phyloP scores from a whole-genome alignment of 1,140 invertebrate genomes.

The Neodiprion pinetum region DNA sequence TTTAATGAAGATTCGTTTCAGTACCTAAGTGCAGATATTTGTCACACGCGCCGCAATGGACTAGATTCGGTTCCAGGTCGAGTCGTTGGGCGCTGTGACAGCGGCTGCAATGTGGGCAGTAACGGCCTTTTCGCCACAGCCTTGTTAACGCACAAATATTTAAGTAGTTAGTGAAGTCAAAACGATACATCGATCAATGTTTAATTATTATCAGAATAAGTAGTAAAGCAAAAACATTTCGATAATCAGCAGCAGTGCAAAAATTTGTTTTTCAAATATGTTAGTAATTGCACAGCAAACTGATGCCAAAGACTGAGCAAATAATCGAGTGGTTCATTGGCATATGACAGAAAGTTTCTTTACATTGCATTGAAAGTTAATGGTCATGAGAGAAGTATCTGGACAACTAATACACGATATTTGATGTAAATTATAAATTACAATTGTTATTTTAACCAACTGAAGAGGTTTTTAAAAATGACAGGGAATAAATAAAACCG shows the following conservation, averaged over 20 bases:
- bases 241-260: background rate
- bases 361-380: too few relatives aligned
- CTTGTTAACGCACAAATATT: slow-evolving; percentile 61
- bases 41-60: slow-evolving; percentile 64
- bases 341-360: too few relatives aligned
- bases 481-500: too few relatives aligned
- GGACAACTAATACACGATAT: too few relatives aligned
- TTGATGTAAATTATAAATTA: too few relatives aligned
- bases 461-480: too few relatives aligned
- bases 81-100: slow-evolving; percentile 60
- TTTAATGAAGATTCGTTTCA: slow-evolving; percentile 45
- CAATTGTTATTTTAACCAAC: too few relatives aligned
- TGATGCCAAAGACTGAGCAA: background rate
- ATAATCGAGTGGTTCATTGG: background rate
- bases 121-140: slow-evolving; percentile 64
- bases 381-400: too few relatives aligned
- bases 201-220: background rate
- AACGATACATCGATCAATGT: slow-evolving; percentile 4
- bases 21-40: slow-evolving; percentile 66
- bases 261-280: background rate
- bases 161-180: slow-evolving; percentile 52
- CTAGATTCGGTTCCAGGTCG: slow-evolving; percentile 61
- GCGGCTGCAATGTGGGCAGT: slow-evolving; percentile 64
- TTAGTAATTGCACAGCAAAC: slow-evolving; percentile 2
- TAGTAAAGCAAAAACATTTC: too few relatives aligned